These are phyloP conservation scores for Entelurus aequoreus DNA, from an alignment of 2,113 vertebrate species.

Conservation along the genomic window DNA sequence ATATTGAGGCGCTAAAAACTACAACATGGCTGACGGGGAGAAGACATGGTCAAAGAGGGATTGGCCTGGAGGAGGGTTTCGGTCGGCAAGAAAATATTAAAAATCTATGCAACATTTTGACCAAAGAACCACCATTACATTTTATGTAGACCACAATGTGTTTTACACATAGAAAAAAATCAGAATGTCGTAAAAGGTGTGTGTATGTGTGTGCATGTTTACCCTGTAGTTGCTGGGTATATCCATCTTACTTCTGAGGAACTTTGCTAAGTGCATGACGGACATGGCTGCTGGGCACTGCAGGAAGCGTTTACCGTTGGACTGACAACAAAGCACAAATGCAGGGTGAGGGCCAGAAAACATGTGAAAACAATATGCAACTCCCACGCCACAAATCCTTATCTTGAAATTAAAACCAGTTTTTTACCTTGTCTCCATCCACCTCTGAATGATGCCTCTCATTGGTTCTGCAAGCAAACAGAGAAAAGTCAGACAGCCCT, in stretches of 20 bases:
- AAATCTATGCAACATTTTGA: no score
- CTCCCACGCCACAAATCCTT: background rate
- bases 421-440: conserved; percentile 82
- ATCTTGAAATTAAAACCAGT: background rate
- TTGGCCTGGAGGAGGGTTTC: no score
- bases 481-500: background rate
- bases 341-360: conserved; percentile 9
- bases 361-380: background rate
- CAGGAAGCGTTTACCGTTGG: conserved; percentile 86
- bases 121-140: no score
- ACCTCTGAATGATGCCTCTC: conserved; percentile 76
- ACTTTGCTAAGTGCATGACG: conserved; percentile 88
- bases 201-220: conserved; percentile 14
- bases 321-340: conserved; percentile 44
- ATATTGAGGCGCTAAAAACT: no score
- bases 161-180: no score
- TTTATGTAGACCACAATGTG: no score
- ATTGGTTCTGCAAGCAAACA: conserved; percentile 65
- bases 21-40: no score
- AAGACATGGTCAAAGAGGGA: no score
- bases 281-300: conserved; percentile 92
- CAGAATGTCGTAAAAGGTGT: background rate
- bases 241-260: conserved; percentile 93
- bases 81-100: no score
- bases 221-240: conserved; percentile 90